Evolutionary conservation across 2,888 invertebrate species (phyloP), one percentile per base, ranked within the genome.

Genomic region (Lithodes maja): DNA sequence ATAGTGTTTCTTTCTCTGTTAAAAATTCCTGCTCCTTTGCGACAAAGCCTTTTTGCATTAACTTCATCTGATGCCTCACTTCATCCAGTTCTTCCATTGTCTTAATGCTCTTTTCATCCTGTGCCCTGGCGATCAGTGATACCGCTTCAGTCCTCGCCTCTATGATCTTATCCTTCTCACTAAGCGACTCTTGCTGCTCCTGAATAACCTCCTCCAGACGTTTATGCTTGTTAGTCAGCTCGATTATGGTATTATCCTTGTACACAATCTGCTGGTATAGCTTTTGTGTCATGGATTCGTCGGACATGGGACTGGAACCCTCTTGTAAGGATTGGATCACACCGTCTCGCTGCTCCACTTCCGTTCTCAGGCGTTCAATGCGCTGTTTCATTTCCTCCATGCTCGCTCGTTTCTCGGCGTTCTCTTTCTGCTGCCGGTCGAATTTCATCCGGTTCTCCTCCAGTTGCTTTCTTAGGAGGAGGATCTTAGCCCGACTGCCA

Each of bases 151-250:
- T 97, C 93, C 97, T 95, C 3, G 97, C 96, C 93, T 96, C 96
- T 93, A 97, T 96, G 83, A 97, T 96, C 93, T 96, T 96, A 94
- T 97, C 97, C 93, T 97, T 97, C 94, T 97, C 97, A 93, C 95
- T 96, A 2, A 97, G 94, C 94, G 96, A 96, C 93, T 97, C 98
- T 94, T 97, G 97, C 83, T 97, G 94, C 93, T 98, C 98, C 92
- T 91, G 86, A 79, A 88, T 86, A 5, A 83, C 52, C 9, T 77
- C 87, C 69, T 97, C 97, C 93, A 97, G 94, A 92, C 96, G 96
- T 92, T 96, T 95, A n/a, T 97, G 95, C 93, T 95, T 95, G 92
- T 95, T 95, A 93, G 95, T 95, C 89, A 97, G 94, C 93, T 97
- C 96, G 69, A 95, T 93, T 87, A 96, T 95, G 92, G 94, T 95